Base-by-base conservation (phyloP, 2,888 invertebrate species). In the Agrilus mali region DNA sequence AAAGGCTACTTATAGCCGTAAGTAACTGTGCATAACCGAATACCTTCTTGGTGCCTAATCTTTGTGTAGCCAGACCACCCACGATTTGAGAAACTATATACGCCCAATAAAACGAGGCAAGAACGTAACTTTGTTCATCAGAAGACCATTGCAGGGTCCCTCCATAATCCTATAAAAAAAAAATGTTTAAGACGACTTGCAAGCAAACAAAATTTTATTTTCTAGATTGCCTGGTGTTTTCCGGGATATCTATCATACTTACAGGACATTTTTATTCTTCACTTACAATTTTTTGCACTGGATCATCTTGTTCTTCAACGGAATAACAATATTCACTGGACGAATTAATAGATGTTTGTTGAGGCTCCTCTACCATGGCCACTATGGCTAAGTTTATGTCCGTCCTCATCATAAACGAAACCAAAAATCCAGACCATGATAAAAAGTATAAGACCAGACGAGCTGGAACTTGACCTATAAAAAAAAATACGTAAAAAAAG, bases 341-440 rank as follows among this genome's bases (percentile, higher is more conserved):
- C 6, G 53, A 42, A 46, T 61, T 64, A n/a, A 55, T 46, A 4
- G 51, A 43, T 1, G 40, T 45, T 12, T 51, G 47, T 7, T 53
- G 52, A 8, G 60, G 58, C 40, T 64, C 60, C 42, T 60, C 57
- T 1, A 74, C 78, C 82, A 82, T 82, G 6, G 78, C 80, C 16
- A 81, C 79, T 50, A 82, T 74, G 2, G 81, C 77, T 50, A 82
- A 68, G 60, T 82, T 82, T 54, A 82, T 82, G 63, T 82, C 82
- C 52, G 77, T 81, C 40, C 82, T 69, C 82, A 82, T 82, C 81
- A 82, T 82, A 56, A 82, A 82, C 3, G 81, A 81, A 6, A 82
- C 81, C 45, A 82, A 67, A 57, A 82, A 82, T 38, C 82, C 82
- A 27, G 78, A 75, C 72, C 82, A 82, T 48, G 82, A 82, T 46